phyloP scores from a whole-genome alignment of 1,140 invertebrate genomes.

The Teleopsis dalmanni region DNA sequence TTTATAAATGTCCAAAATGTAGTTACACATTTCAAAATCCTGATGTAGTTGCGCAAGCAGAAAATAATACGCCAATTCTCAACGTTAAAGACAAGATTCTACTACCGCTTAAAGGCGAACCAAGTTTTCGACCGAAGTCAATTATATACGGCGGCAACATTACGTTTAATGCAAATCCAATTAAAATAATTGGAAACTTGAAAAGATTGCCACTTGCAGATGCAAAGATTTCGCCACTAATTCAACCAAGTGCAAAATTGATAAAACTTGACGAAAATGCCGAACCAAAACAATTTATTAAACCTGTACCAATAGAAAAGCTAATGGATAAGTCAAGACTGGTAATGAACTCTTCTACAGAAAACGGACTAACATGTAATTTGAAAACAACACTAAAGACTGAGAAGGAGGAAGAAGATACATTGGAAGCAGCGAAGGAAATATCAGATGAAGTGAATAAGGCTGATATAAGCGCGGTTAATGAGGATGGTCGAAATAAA shows the following conservation, averaged over 20 bases:
- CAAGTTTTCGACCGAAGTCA: not conserved
- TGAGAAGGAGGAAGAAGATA: not conserved
- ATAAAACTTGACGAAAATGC: too few species aligned
- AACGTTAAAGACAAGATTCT: not conserved
- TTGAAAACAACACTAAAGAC: not conserved
- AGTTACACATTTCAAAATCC: slow-evolving; percentile 1
- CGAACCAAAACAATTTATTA: too few species aligned
- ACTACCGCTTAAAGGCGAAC: not conserved
- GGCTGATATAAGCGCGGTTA: slow-evolving; percentile 21
- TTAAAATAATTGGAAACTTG: too few species aligned
- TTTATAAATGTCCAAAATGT: not conserved
- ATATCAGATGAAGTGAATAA: slow-evolving; percentile 1
- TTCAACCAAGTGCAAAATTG: too few species aligned
- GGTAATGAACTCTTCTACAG: not conserved
- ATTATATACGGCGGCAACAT: not conserved
- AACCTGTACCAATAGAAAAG: too few species aligned
- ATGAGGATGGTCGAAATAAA: slow-evolving; percentile 16
- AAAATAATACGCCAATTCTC: not conserved
- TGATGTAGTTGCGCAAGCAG: slow-evolving; percentile 6
- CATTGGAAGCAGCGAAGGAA: not conserved
- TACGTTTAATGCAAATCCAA: too few species aligned
- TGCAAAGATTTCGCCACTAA: too few species aligned
- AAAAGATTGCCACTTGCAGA: too few species aligned
- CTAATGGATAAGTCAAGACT: not conserved
- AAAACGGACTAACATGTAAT: not conserved